These are phyloP conservation scores for Oscheius sp. DNA, from an alignment of 2,888 invertebrate genomes.

Conservation along the genomic window DNA sequence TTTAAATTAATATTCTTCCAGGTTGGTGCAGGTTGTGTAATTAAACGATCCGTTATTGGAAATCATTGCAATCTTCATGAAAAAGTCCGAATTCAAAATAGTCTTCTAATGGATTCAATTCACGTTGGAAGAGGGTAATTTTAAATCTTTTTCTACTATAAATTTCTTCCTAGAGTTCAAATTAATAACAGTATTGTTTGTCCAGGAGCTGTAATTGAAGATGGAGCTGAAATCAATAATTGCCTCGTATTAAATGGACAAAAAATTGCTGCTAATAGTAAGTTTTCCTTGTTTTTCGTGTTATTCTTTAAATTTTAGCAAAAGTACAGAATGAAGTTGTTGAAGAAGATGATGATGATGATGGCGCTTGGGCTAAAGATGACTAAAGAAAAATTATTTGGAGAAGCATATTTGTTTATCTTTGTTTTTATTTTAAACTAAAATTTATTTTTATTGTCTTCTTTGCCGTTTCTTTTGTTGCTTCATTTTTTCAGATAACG, in stretches of 20 bases:
- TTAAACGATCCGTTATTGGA: constrained; percentile 38
- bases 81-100: constrained; percentile 59
- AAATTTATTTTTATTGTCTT: no score
- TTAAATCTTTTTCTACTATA: not conserved
- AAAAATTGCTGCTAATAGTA: constrained; percentile 67
- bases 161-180: constrained; percentile 44
- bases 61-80: constrained; percentile 53
- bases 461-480: no score
- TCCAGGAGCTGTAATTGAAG: constrained; percentile 57
- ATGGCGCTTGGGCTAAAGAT: constrained; percentile 42
- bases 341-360: constrained; percentile 44
- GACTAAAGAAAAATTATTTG: not conserved
- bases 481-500: no score
- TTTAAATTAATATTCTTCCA: not conserved
- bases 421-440: not conserved
- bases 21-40: constrained; percentile 29
- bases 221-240: constrained; percentile 59
- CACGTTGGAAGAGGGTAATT: constrained; percentile 59
- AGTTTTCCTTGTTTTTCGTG: not conserved
- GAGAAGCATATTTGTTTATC: not conserved
- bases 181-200: constrained; percentile 62
- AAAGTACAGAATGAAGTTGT: constrained; percentile 52
- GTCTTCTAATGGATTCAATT: constrained; percentile 60
- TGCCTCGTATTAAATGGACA: constrained; percentile 69
- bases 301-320: not conserved